Conservation (phyloP, 2,888 invertebrate genomes). For the Diplazon laetatorius region DNA sequence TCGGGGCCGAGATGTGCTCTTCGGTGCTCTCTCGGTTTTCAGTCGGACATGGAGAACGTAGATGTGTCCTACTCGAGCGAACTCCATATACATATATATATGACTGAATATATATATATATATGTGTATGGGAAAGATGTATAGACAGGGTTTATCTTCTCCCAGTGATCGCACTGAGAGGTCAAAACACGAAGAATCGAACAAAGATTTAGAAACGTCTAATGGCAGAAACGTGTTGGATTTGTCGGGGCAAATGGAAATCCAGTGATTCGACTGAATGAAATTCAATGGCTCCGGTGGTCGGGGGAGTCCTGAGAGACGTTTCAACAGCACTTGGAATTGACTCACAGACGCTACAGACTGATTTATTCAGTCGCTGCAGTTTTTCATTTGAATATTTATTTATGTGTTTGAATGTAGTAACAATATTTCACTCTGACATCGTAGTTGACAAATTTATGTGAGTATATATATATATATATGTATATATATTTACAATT, state of each 20-base stretch:
- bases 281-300: background rate
- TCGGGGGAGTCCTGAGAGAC: background rate
- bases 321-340: slow-evolving; percentile 2
- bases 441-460: too few species aligned
- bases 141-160: slow-evolving; percentile 37
- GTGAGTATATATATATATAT: too few species aligned
- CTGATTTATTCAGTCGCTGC: background rate
- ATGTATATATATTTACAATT: background rate
- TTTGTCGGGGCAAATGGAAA: slow-evolving; percentile 9
- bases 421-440: too few species aligned
- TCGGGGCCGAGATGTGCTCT: slow-evolving; percentile 36
- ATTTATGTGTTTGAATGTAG: background rate
- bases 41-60: background rate
- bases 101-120: too few species aligned
- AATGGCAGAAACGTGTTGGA: slow-evolving; percentile 31
- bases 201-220: background rate
- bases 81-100: too few species aligned
- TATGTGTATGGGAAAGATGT: slow-evolving; percentile 34
- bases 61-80: slow-evolving; percentile 5
- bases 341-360: background rate
- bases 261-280: background rate
- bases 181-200: background rate
- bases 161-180: background rate
- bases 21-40: slow-evolving; percentile 2
- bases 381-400: background rate